Evolutionary conservation across 2,113 vertebrate species (phyloP).

Genomic region (Tyrannus savana): DNA sequence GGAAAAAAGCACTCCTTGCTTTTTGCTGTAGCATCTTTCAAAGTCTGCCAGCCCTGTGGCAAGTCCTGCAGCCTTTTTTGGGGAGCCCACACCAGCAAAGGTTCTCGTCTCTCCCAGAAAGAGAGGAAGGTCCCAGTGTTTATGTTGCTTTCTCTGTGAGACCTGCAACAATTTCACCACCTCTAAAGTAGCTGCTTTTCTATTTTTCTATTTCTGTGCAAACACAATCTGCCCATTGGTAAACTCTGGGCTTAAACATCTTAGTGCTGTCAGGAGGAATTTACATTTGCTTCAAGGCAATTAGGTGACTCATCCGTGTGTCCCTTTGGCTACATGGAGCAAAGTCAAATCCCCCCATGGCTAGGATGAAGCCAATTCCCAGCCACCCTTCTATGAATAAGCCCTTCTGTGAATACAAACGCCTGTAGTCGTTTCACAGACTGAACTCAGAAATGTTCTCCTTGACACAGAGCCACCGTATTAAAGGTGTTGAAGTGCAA

Average conservation of each 20-base stretch:
- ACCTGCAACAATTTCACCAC: constrained; percentile 28
- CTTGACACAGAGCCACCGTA: background rate
- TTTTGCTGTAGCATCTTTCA: background rate
- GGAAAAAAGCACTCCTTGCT: background rate
- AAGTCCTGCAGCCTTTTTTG: background rate
- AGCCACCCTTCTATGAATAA: constrained; percentile 37
- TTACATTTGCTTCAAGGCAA: constrained; percentile 57
- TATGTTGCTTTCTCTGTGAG: background rate
- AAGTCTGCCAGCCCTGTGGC: background rate
- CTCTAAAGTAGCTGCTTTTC: constrained; percentile 31
- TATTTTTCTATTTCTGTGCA: constrained; percentile 50
- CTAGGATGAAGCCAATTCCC: constrained; percentile 31
- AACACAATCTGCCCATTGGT: constrained; percentile 38
- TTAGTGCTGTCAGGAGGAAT: constrained; percentile 57
- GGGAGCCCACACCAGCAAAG: background rate
- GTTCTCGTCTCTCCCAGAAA: background rate
- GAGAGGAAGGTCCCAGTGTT: background rate
- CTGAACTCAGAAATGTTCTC: background rate
- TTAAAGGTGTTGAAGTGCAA: constrained; percentile 10
- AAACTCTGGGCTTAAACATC: constrained; percentile 34
- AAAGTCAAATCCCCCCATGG: background rate
- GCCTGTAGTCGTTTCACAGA: constrained; percentile 20
- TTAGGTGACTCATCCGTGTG: constrained; percentile 40
- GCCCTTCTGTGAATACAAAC: background rate
- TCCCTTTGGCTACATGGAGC: background rate